Conservation (phyloP, 2,797 vertebrate genomes). For the Odontamblyopus lacepedii region DNA sequence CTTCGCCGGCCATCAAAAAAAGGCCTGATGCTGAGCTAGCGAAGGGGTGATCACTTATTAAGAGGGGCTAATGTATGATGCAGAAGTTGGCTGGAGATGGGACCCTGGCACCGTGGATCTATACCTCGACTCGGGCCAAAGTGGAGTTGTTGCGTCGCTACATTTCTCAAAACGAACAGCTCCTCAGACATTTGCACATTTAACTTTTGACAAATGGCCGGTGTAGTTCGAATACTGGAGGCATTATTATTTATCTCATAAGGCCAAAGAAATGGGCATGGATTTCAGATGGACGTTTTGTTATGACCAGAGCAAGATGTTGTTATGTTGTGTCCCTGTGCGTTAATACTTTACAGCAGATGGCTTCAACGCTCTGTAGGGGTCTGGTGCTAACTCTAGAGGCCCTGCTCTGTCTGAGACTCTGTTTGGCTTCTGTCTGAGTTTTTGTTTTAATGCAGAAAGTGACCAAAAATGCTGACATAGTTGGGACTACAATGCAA, state of each 20-base stretch:
- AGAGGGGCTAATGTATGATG: constrained; percentile 67
- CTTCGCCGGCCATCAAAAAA: constrained; percentile 55
- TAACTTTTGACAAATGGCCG: constrained; percentile 6
- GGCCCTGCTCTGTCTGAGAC: too few species aligned
- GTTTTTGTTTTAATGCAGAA: too few species aligned
- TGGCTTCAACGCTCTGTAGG: too few species aligned
- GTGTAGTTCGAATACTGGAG: neutral
- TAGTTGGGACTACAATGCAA: too few species aligned
- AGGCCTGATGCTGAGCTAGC: constrained; percentile 68
- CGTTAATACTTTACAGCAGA: too few species aligned
- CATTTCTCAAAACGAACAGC: constrained; percentile 11
- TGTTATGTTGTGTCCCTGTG: neutral
- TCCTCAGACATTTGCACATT: neutral
- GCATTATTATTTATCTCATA: neutral
- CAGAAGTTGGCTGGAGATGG: constrained; percentile 50
- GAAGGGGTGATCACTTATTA: constrained; percentile 72
- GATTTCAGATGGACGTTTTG: neutral
- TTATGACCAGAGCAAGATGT: neutral
- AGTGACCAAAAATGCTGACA: too few species aligned
- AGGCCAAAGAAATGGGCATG: neutral
- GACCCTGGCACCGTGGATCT: constrained; percentile 36
- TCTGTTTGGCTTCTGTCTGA: too few species aligned
- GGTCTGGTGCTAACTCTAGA: too few species aligned
- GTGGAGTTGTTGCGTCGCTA: constrained; percentile 23
- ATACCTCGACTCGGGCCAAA: constrained; percentile 20